A percentile compares a stretch with the other conserved stretches of the same genome.
These are phyloP conservation scores for Ictalurus furcatus DNA, from an alignment of 2,113 vertebrate species.

Conservation along the genomic window DNA sequence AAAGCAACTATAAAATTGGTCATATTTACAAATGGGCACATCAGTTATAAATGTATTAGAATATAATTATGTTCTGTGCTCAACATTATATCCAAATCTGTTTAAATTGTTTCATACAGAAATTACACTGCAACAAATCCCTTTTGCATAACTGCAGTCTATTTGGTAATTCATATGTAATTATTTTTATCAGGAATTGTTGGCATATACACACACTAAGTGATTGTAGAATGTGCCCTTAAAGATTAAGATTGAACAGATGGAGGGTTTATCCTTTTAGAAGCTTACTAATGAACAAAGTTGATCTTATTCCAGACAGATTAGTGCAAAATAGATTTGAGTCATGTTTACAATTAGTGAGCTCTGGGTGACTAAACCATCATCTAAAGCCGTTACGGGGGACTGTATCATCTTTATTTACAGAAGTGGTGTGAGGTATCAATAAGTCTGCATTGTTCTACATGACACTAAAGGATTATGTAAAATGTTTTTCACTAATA, in stretches of 20 bases:
- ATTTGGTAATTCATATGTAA: background rate
- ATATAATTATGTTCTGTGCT: background rate
- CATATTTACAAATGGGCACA: background rate
- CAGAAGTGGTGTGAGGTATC: background rate
- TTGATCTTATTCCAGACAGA: background rate
- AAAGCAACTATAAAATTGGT: background rate
- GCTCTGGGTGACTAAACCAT: background rate
- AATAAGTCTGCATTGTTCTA: background rate
- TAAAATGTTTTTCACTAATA: background rate
- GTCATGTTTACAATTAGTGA: background rate
- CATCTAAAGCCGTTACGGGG: background rate
- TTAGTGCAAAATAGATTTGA: background rate
- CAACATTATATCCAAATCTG: background rate
- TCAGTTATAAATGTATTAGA: background rate
- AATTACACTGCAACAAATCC: background rate
- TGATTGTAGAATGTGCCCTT: background rate
- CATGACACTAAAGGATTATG: background rate
- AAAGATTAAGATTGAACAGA: background rate
- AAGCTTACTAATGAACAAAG: constrained; percentile 2
- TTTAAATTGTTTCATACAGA: background rate
- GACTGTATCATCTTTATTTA: background rate
- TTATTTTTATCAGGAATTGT: background rate
- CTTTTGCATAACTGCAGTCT: background rate
- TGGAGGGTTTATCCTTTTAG: background rate
- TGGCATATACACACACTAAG: background rate